Conservation (phyloP, 2,888 invertebrate genomes). For the Sicus ferrugineus region DNA sequence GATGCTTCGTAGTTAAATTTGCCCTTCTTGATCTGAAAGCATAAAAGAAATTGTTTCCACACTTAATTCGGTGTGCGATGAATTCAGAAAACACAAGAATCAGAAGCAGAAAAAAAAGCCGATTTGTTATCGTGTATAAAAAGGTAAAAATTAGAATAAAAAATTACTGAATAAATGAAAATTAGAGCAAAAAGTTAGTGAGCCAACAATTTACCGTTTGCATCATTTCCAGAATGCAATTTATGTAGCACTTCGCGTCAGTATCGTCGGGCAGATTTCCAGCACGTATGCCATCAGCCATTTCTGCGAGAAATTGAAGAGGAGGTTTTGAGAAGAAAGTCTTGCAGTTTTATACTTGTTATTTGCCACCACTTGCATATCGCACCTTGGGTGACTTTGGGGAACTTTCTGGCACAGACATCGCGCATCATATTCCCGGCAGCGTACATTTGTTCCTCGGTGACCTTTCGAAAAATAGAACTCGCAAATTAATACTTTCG, state of each 20-base stretch:
- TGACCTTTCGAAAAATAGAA: conserved; percentile 51
- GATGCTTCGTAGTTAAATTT: conserved; percentile 49
- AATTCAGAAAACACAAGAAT: neutral
- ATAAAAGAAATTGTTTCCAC: neutral
- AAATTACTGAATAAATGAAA: neutral
- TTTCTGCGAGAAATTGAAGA: conserved; percentile 47
- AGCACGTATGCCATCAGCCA: conserved; percentile 53
- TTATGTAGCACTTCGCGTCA: conserved; percentile 67
- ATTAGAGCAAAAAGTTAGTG: too few species aligned
- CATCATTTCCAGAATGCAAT: conserved; percentile 67
- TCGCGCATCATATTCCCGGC: conserved; percentile 72
- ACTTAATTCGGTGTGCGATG: neutral
- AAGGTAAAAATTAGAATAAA: neutral
- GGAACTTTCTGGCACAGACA: conserved; percentile 71
- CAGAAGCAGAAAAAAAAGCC: too few species aligned
- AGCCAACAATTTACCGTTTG: conserved; percentile 67
- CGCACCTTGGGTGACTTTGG: conserved; percentile 50
- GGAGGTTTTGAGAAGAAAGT: too few species aligned
- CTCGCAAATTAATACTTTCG: too few species aligned
- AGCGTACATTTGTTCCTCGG: conserved; percentile 70
- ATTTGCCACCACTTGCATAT: neutral
- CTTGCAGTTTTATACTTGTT: neutral
- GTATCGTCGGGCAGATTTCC: conserved; percentile 57
- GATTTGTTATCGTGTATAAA: neutral
- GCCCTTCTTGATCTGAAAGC: neutral